Percentiles rank a stretch among this genome's conserved stretches.
phyloP scores from a whole-genome alignment of 64 coral and sea anemone species.

The Astreopora myriophthalma region DNA sequence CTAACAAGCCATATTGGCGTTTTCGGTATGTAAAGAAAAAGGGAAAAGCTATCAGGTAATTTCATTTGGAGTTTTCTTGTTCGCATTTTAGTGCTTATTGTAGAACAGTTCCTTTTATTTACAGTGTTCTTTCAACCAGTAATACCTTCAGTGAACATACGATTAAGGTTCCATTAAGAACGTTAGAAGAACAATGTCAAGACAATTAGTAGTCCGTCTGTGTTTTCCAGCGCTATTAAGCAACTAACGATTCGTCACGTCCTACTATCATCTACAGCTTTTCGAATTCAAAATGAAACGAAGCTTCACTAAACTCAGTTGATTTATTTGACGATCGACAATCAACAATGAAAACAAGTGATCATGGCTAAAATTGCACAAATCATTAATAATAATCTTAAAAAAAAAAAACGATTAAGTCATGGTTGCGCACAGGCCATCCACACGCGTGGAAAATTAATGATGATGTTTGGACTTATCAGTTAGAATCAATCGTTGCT shows the following conservation, averaged over 20 bases:
- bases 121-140: constrained; percentile 16
- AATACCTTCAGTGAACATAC: constrained; percentile 44
- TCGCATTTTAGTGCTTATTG: neutral
- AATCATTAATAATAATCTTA: neutral
- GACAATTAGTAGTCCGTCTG: constrained; percentile 11
- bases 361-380: neutral
- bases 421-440: neutral
- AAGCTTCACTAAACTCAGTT: neutral
- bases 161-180: constrained; percentile 59
- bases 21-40: neutral
- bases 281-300: neutral
- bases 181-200: constrained; percentile 38
- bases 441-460: neutral
- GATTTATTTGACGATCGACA: neutral
- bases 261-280: neutral
- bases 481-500: neutral
- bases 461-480: neutral
- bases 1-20: constrained; percentile 20
- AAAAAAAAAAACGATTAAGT: neutral
- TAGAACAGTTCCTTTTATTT: neutral
- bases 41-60: neutral
- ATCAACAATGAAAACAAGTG: neutral
- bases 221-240: constrained; percentile 20
- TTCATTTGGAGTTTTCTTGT: neutral
- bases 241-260: constrained; percentile 38